Evolutionary conservation across 2,113 vertebrate species (phyloP), one percentile per base, ranked within the genome.

Genomic region (Solea solea): DNA sequence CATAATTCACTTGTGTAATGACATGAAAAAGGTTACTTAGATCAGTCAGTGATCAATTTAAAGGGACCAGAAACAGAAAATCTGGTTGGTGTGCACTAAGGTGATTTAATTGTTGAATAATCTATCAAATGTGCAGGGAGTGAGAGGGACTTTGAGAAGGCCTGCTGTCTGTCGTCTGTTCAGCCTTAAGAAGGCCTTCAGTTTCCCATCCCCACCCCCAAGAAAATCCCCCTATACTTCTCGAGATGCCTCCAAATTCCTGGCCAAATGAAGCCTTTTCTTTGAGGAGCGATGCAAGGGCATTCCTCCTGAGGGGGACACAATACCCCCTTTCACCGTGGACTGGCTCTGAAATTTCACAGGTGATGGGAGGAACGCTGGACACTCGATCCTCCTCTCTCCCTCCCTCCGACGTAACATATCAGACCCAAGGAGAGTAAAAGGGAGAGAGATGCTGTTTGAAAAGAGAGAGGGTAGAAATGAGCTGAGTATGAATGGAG

Each of bases 211-310:
- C 72, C 70, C 66, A 78, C 79, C 85, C 72, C 52, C 14, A 15
- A 89, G 81, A 90, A 86, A 92, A 80, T 70, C 86, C 94, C 88
- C 84, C 89, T 92, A 84, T 83, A 92, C 90, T 96, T 96, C 95
- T 95, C 95, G 90, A 87, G 88, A 94, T 95, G 94, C 86, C 95
- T 96, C 95, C 91, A 97, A 96, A 99, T 98, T 98, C 96, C 95
- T 95, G 90, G 89, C 93, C 94, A 95, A 97, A 96, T 95, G 93
- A 97, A 95, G 90, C 94, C 92, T 94, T 96, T 96, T 95, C 95
- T 95, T 95, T 94, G 94, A 94, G 88, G 89, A 93, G 92, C 77
- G 79, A 91, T 83, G 90, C 90, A 83, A 76, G 92, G 93, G 94
- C 95, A 97, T 99, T 98, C 97, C 95, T 96, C 84, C 73, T 85